phyloP scores from a whole-genome alignment of 2,113 vertebrate species.

The Cacatua alba region DNA sequence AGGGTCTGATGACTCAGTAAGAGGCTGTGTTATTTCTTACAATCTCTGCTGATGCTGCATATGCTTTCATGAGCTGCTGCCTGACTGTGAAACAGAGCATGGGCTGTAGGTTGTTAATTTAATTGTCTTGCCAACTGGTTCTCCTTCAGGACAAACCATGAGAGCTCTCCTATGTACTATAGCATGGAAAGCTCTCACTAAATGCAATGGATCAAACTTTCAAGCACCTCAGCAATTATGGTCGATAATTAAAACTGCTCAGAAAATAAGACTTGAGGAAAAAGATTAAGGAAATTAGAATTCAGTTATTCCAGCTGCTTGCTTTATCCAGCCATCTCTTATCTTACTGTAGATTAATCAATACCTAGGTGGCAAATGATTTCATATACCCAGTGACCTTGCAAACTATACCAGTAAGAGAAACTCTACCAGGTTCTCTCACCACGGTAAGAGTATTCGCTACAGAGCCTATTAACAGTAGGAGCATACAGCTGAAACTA shows the following conservation, averaged over 20 bases:
- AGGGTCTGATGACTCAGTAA: conserved; percentile 9
- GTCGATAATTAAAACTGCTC: not conserved
- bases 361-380: not conserved
- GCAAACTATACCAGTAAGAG: not conserved
- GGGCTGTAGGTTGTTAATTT: not conserved
- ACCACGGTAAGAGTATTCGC: not conserved
- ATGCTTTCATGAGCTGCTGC: not conserved
- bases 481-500: not conserved
- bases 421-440: not conserved
- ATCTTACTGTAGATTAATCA: not conserved
- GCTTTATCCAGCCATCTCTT: not conserved
- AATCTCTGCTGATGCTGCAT: not conserved
- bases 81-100: not conserved
- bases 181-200: not conserved
- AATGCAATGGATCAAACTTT: not conserved
- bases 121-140: not conserved
- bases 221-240: not conserved
- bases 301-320: not conserved
- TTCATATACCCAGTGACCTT: not conserved
- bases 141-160: not conserved
- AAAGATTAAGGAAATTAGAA: not conserved
- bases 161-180: not conserved
- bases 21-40: not conserved
- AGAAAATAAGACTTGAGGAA: not conserved
- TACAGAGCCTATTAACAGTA: not conserved